Percentiles rank a stretch among this genome's conserved stretches.
Evolutionary conservation across 1,140 invertebrate genomes (phyloP).

Genomic region (Trichonephila clavata): DNA sequence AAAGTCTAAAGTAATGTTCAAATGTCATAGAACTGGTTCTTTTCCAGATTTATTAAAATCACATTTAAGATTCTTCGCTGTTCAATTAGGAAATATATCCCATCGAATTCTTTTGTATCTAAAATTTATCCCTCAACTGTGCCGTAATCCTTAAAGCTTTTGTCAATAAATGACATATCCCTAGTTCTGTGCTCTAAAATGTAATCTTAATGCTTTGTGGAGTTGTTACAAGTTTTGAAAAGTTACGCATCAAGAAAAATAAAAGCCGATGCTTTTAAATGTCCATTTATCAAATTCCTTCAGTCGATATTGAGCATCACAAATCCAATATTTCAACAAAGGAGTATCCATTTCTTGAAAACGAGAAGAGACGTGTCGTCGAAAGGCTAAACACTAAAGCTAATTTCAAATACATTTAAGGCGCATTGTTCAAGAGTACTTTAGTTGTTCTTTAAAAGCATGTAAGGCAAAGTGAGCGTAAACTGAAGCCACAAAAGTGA

Average conservation of each 20-base stretch:
- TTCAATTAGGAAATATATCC: no score
- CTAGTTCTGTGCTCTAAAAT: not conserved
- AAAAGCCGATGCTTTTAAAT: conserved; percentile 29
- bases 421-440: not conserved
- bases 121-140: no score
- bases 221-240: not conserved
- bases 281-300: conserved; percentile 23
- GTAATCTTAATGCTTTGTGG: not conserved
- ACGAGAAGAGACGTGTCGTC: not conserved
- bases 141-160: not conserved
- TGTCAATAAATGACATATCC: not conserved
- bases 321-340: conserved; percentile 38
- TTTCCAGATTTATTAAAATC: no score
- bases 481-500: not conserved
- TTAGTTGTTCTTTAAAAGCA: conserved; percentile 1
- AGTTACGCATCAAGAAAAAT: conserved; percentile 1
- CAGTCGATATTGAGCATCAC: conserved; percentile 24
- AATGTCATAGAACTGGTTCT: no score
- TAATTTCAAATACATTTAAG: not conserved
- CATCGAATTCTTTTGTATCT: not conserved
- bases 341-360: not conserved
- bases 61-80: no score
- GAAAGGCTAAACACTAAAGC: not conserved
- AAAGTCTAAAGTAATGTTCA: no score
- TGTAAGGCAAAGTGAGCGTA: not conserved